Percentiles rank a stretch among this genome's conserved stretches.
Evolutionary conservation across 1,140 invertebrate genomes (phyloP).

Genomic region (Capitella teleta): DNA sequence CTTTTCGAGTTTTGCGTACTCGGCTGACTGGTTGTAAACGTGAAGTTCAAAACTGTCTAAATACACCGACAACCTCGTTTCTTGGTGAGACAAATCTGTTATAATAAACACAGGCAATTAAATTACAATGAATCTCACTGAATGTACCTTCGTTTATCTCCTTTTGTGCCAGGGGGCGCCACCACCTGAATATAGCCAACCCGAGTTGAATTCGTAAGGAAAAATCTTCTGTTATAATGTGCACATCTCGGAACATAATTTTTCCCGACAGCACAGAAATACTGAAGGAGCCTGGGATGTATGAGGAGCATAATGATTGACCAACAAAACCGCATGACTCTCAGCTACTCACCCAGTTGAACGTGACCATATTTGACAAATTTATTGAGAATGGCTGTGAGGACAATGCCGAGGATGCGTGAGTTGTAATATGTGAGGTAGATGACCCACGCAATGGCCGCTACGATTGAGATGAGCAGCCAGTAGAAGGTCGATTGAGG

Average conservation of each 20-base stretch:
- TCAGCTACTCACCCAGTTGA: constrained; percentile 61
- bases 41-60: constrained; percentile 93
- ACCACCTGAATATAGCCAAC: constrained; percentile 94
- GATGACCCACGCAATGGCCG: constrained; percentile 75
- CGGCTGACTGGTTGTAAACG: constrained; percentile 81
- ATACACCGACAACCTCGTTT: constrained; percentile 83
- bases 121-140: not conserved
- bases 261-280: constrained; percentile 90
- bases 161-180: constrained; percentile 84
- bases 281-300: constrained; percentile 68
- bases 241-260: constrained; percentile 95
- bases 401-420: constrained; percentile 73
- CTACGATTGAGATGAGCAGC: constrained; percentile 67
- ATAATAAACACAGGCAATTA: constrained; percentile 6
- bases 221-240: constrained; percentile 89
- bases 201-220: constrained; percentile 89
- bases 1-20: constrained; percentile 80
- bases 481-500: constrained; percentile 40
- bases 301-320: constrained; percentile 7
- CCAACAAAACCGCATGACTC: not conserved
- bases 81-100: constrained; percentile 84
- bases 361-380: constrained; percentile 74
- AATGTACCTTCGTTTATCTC: constrained; percentile 77
- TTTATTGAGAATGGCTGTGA: constrained; percentile 78
- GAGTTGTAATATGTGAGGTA: constrained; percentile 95